Evolutionary conservation across 2,113 vertebrate genomes (phyloP).

Genomic region (Hoplias malabaricus): DNA sequence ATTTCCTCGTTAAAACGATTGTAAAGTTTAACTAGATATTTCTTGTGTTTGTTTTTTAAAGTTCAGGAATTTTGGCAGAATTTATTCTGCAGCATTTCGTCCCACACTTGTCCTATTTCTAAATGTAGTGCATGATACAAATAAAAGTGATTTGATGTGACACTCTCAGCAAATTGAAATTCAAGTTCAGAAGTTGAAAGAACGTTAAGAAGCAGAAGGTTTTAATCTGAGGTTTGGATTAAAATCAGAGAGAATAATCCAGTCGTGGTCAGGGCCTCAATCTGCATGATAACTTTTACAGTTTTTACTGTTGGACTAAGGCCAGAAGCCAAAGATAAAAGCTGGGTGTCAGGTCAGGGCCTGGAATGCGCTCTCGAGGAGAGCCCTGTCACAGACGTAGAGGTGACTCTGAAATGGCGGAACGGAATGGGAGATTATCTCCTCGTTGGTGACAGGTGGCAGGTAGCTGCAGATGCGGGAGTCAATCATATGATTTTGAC

Average conservation of each 20-base stretch:
- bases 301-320: not conserved
- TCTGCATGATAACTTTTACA: not conserved
- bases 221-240: not conserved
- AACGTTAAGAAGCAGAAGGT: not conserved
- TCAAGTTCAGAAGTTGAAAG: not conserved
- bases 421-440: slow-evolving; percentile 29
- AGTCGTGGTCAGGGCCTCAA: not conserved
- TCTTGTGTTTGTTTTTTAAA: too few relatives aligned
- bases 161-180: too few relatives aligned
- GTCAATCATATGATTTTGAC: not conserved
- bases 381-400: not conserved
- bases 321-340: not conserved
- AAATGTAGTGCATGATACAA: too few relatives aligned
- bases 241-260: not conserved
- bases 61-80: too few relatives aligned
- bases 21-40: too few relatives aligned
- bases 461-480: not conserved
- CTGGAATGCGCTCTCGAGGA: not conserved
- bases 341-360: not conserved
- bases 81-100: too few relatives aligned
- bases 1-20: too few relatives aligned
- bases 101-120: too few relatives aligned
- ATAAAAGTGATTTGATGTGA: too few relatives aligned
- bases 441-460: slow-evolving; percentile 3
- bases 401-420: not conserved